Evolutionary conservation across 2,113 vertebrate genomes (phyloP).

Genomic region (Pavo muticus): DNA sequence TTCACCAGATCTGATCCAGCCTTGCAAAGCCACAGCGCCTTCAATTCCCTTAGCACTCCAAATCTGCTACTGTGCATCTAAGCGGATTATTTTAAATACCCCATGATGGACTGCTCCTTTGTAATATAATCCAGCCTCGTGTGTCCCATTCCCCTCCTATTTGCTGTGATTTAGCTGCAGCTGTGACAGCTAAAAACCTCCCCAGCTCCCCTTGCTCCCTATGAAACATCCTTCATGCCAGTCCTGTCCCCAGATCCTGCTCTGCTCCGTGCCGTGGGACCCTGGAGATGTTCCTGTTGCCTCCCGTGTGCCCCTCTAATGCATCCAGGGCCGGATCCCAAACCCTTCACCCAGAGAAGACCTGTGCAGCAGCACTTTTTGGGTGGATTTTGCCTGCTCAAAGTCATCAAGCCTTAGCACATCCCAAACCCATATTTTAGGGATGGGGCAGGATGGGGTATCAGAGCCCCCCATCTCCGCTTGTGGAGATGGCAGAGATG

Average conservation of each 20-base stretch:
- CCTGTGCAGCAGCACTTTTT: not conserved
- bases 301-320: accelerated
- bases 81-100: conserved; percentile 75
- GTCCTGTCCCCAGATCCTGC: not conserved
- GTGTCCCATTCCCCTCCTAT: conserved; percentile 70
- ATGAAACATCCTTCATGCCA: not conserved
- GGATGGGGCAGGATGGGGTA: not conserved
- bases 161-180: conserved; percentile 65
- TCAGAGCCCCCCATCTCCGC: not conserved
- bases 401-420: not conserved
- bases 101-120: conserved; percentile 74
- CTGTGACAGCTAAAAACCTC: conserved; percentile 53
- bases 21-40: conserved; percentile 67
- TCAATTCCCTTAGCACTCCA: conserved; percentile 73
- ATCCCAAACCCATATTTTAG: not conserved
- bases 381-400: not conserved
- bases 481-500: not conserved
- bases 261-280: not conserved
- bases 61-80: conserved; percentile 75
- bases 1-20: conserved; percentile 71
- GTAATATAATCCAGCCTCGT: conserved; percentile 71
- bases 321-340: not conserved
- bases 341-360: not conserved
- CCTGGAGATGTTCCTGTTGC: not conserved
- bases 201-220: not conserved